Conservation (phyloP, 2,888 invertebrate species). For the Sipunculus nudus region DNA sequence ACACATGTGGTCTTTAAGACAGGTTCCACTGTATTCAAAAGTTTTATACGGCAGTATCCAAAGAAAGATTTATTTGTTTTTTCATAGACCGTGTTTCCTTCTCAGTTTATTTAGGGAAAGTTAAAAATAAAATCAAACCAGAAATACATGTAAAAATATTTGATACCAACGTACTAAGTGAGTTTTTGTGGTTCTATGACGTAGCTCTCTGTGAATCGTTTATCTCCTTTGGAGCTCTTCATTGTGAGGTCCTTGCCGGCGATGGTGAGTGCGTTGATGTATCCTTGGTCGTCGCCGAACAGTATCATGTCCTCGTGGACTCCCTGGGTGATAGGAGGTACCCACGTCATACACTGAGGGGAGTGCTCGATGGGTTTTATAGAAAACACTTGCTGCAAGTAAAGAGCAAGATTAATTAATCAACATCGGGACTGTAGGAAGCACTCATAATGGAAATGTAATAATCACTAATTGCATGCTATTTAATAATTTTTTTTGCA, state of each 20-base stretch:
- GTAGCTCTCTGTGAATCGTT: slow-evolving; percentile 40
- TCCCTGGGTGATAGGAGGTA: slow-evolving; percentile 44
- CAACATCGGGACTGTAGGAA: background rate
- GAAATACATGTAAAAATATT: background rate
- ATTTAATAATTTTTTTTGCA: too few species aligned
- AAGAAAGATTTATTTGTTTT: too few species aligned
- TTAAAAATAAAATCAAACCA: too few species aligned
- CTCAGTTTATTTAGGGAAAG: too few species aligned
- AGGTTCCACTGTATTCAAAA: too few species aligned
- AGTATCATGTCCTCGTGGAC: slow-evolving; percentile 55
- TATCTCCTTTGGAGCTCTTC: slow-evolving; percentile 54
- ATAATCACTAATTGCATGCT: too few species aligned
- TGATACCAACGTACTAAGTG: slow-evolving; percentile 46
- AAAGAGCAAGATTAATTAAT: too few species aligned
- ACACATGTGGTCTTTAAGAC: too few species aligned
- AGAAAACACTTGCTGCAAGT: slow-evolving; percentile 53
- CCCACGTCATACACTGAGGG: slow-evolving; percentile 57
- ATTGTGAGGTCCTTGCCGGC: slow-evolving; percentile 58
- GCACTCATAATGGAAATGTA: background rate
- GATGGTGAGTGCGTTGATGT: slow-evolving; percentile 56
- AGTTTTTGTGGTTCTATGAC: slow-evolving; percentile 57
- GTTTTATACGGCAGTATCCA: too few species aligned
- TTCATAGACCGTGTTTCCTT: too few species aligned
- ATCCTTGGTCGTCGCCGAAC: slow-evolving; percentile 65
- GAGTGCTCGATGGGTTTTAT: slow-evolving; percentile 62